phyloP scores from a whole-genome alignment of 1,140 invertebrate species.

The Galleria mellonella region DNA sequence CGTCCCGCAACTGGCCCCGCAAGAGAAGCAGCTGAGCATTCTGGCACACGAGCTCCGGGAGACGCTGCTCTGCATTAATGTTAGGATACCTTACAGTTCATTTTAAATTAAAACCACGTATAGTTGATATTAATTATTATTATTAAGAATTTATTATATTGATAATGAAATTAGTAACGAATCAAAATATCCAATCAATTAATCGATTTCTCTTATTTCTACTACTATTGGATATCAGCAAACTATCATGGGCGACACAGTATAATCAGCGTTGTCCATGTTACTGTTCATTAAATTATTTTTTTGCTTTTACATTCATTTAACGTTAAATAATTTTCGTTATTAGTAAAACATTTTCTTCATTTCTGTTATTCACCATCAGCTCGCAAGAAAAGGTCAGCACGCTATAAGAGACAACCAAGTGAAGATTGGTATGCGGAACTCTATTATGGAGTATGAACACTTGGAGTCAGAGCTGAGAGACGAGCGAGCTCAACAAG shows the following conservation, averaged over 20 bases:
- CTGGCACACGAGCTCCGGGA: slow-evolving; percentile 50
- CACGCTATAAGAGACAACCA: slow-evolving; percentile 43
- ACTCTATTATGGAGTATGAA: slow-evolving; percentile 55
- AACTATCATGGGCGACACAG: no score
- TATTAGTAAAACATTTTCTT: neutral
- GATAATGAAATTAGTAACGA: no score
- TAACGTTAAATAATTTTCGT: no score
- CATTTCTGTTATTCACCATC: neutral
- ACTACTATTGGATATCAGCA: no score
- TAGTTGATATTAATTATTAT: no score
- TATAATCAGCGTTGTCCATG: no score
- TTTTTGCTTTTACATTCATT: no score
- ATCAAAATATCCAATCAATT: no score
- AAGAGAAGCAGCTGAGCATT: slow-evolving; percentile 60
- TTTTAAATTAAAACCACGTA: neutral
- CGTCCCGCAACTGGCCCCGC: slow-evolving; percentile 56
- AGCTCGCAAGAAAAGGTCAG: slow-evolving; percentile 59
- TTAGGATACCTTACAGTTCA: slow-evolving; percentile 16
- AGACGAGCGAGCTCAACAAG: slow-evolving; percentile 52
- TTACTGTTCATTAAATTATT: no score
- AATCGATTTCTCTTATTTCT: no score
- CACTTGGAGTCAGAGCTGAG: slow-evolving; percentile 39
- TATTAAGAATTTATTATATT: neutral
- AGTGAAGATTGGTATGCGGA: slow-evolving; percentile 36
- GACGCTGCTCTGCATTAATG: slow-evolving; percentile 56